phyloP scores from a whole-genome alignment of 64 coral and sea anemone genomes.

The Catalaphyllia jardinei region DNA sequence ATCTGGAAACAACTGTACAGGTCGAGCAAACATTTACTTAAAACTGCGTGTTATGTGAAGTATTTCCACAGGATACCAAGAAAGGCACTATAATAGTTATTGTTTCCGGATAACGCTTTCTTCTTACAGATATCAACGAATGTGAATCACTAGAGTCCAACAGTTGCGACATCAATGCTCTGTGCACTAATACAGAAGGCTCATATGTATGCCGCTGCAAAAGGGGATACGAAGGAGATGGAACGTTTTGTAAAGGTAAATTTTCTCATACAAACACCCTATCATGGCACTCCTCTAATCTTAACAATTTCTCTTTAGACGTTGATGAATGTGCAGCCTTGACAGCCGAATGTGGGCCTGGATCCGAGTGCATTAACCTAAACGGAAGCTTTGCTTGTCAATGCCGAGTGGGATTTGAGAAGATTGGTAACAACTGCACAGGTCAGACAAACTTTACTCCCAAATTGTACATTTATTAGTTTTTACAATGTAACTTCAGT shows the following conservation, averaged over 20 bases:
- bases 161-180: slow-evolving; percentile 3
- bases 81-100: neutral
- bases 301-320: neutral
- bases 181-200: slow-evolving; percentile 53
- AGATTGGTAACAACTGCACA: neutral
- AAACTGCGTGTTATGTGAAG: neutral
- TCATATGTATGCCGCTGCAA: slow-evolving; percentile 40
- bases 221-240: slow-evolving; percentile 34
- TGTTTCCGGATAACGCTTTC: neutral
- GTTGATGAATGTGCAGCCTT: slow-evolving; percentile 5
- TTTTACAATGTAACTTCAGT: no score
- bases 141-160: slow-evolving; percentile 1
- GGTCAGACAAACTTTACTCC: neutral
- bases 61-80: neutral
- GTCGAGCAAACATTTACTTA: neutral
- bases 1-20: neutral
- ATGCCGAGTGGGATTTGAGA: slow-evolving; percentile 6
- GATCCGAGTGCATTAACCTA: neutral
- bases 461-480: no score
- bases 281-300: neutral
- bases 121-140: slow-evolving; percentile 29
- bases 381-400: slow-evolving; percentile 17
- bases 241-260: neutral
- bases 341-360: neutral
- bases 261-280: neutral